A percentile compares a stretch with the other conserved stretches of the same genome.
phyloP scores from a whole-genome alignment of 2,888 invertebrate genomes.

The Caenorhabditis virilis region DNA sequence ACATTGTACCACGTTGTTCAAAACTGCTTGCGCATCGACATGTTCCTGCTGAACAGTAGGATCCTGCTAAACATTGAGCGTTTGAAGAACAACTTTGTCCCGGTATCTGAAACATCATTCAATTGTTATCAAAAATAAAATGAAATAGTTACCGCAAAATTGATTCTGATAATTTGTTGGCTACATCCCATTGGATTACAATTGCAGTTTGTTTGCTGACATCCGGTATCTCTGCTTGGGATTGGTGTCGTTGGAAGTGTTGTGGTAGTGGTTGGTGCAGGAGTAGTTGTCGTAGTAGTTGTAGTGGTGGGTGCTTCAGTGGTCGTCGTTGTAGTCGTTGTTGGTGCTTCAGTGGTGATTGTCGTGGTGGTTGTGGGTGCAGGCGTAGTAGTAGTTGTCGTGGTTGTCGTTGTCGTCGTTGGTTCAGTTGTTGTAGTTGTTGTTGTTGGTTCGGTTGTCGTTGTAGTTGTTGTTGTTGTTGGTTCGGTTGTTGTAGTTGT shows the following conservation, averaged over 20 bases:
- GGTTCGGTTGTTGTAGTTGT: constrained; percentile 21
- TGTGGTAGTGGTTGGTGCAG: constrained; percentile 18
- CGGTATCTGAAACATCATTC: constrained; percentile 25
- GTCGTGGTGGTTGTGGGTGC: constrained; percentile 39
- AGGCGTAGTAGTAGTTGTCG: constrained; percentile 30
- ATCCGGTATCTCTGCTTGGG: constrained; percentile 20
- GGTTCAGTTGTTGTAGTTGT: constrained; percentile 20
- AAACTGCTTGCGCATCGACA: constrained; percentile 46
- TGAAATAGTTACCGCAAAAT: constrained; percentile 42
- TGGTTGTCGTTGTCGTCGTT: constrained; percentile 25
- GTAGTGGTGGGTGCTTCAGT: constrained; percentile 14
- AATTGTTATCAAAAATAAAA: background rate
- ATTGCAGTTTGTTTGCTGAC: constrained; percentile 22
- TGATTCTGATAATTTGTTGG: constrained; percentile 41
- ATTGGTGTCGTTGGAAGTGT: constrained; percentile 7
- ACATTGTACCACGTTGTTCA: constrained; percentile 45
- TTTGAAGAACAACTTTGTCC: constrained; percentile 28
- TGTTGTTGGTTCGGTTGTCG: constrained; percentile 9
- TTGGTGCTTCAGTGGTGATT: constrained; percentile 19
- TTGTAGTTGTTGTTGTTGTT: constrained; percentile 9
- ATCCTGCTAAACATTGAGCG: constrained; percentile 33
- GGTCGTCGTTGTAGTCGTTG: constrained; percentile 10
- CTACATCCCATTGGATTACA: constrained; percentile 35
- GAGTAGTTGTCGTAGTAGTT: constrained; percentile 12
- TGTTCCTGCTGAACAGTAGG: constrained; percentile 31